Conservation (phyloP, 1,140 invertebrate genomes). For the Nomia melanderi region DNA sequence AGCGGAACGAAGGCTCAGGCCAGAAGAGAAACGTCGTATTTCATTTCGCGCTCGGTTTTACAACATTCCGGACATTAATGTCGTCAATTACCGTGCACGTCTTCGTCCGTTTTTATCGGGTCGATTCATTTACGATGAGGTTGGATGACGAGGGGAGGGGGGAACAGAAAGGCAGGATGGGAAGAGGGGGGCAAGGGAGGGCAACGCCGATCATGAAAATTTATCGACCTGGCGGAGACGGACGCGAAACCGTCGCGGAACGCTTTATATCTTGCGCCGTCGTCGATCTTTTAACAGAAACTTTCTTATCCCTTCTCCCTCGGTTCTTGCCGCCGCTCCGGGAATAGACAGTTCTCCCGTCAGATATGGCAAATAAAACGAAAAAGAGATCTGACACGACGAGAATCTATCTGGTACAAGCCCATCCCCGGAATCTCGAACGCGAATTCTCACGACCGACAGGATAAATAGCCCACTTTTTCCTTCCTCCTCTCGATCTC, state of each 20-base stretch:
- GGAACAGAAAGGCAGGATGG: too few species aligned
- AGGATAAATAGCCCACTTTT: conserved; percentile 67
- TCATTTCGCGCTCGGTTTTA: conserved; percentile 44
- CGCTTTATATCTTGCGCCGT: background rate
- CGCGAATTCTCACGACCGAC: conserved; percentile 59
- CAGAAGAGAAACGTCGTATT: conserved; percentile 35
- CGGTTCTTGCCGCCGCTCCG: background rate
- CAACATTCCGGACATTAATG: conserved; percentile 37
- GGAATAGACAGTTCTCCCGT: conserved; percentile 1
- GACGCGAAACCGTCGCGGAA: background rate
- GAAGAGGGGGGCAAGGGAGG: too few species aligned
- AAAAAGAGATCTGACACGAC: background rate
- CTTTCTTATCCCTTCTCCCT: too few species aligned
- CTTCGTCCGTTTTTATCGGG: conserved; percentile 36
- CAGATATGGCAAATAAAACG: conserved; percentile 25
- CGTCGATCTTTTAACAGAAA: conserved; percentile 1
- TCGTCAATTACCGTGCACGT: conserved; percentile 44
- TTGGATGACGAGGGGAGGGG: too few species aligned
- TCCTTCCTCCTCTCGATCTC: conserved; percentile 21
- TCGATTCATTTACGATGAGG: conserved; percentile 36
- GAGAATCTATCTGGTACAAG: conserved; percentile 7
- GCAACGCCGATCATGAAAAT: conserved; percentile 33
- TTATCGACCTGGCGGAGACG: conserved; percentile 25
- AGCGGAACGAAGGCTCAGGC: conserved; percentile 10
- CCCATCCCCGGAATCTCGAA: conserved; percentile 53